phyloP scores from a whole-genome alignment of 2,888 invertebrate genomes.

The Notodonta ziczac region DNA sequence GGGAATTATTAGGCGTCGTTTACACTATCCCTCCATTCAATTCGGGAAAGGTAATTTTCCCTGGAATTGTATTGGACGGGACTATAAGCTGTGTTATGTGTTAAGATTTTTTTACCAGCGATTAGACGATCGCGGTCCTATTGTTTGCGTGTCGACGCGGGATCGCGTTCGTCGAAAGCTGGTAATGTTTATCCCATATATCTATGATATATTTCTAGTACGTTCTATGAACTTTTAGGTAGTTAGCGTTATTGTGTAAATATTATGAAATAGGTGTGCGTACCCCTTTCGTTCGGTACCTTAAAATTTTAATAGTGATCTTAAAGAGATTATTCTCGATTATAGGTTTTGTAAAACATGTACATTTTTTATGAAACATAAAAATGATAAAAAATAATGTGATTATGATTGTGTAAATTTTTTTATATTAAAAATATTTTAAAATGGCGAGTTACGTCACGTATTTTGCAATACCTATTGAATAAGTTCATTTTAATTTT shows the following conservation, averaged over 20 bases:
- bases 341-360: constrained; percentile 35
- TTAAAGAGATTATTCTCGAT: constrained; percentile 51
- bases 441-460: constrained; percentile 57
- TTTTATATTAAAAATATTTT: constrained; percentile 44
- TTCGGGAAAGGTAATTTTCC: constrained; percentile 85
- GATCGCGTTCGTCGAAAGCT: constrained; percentile 74
- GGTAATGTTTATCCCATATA: constrained; percentile 97
- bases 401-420: constrained; percentile 22
- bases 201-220: constrained; percentile 99
- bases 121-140: constrained; percentile 58
- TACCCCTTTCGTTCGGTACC: constrained; percentile 35
- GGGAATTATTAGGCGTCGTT: constrained; percentile 59
- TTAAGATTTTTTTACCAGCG: constrained; percentile 75
- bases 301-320: constrained; percentile 40
- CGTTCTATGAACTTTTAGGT: constrained; percentile 95
- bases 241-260: constrained; percentile 67
- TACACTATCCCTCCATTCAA: constrained; percentile 72
- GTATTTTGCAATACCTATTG: constrained; percentile 33
- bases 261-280: constrained; percentile 26
- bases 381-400: constrained; percentile 26
- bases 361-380: constrained; percentile 38
- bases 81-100: constrained; percentile 60
- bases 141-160: constrained; percentile 40
- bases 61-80: constrained; percentile 77
- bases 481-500: constrained; percentile 9